Percentiles rank a stretch among this genome's conserved stretches.
These are phyloP conservation scores for Tor tambroides DNA, from an alignment of 2,113 vertebrate genomes.

Conservation along the genomic window DNA sequence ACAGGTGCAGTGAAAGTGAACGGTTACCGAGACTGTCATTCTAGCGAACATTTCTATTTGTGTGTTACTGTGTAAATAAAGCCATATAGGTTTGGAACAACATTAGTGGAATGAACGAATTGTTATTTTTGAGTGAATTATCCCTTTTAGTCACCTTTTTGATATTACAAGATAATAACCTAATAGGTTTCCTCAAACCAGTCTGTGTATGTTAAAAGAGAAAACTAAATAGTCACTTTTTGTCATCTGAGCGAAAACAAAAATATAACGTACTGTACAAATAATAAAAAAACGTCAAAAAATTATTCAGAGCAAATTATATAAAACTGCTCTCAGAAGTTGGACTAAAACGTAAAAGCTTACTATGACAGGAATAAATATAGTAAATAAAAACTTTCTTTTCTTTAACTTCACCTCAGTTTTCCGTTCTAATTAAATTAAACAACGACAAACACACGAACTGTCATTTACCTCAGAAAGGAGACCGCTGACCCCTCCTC, in stretches of 20 bases:
- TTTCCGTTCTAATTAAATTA: too few species aligned
- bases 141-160: too few species aligned
- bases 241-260: too few species aligned
- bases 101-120: background rate
- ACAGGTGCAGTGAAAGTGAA: background rate
- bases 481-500: conserved; percentile 21
- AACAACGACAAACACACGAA: background rate
- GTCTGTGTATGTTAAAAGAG: too few species aligned
- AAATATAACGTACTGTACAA: background rate
- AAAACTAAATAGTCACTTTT: background rate
- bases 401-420: background rate
- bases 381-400: background rate
- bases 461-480: conserved; percentile 30
- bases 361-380: background rate
- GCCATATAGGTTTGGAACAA: background rate
- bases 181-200: too few species aligned
- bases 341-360: background rate
- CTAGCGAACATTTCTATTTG: background rate
- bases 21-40: background rate
- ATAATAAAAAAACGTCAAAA: background rate
- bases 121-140: background rate
- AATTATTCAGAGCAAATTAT: background rate
- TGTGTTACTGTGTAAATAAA: background rate
- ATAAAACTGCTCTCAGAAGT: background rate
- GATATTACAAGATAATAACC: too few species aligned